Base-by-base conservation (phyloP, 2,113 vertebrate species). In the Gambusia holbrooki region DNA sequence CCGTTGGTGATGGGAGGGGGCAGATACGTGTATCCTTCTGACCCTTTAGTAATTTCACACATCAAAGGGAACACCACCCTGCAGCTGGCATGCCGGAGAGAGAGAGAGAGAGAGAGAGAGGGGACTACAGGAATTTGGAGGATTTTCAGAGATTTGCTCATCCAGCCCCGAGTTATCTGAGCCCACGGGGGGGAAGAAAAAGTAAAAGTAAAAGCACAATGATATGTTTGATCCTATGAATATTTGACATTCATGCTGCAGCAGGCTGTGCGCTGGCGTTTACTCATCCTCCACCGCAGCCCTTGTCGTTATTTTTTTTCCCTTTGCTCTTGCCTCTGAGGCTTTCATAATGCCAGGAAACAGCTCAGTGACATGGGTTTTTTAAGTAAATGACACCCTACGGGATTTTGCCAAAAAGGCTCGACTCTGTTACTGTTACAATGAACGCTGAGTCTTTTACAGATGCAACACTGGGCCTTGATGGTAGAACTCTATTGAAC, bases 201-300 rank as follows among this genome's bases (percentile, higher is more conserved):
- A 87, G 84, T 87, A 74, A 88, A 89, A 91, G 86, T 87, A 89
- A 90, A 91, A 92, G 85, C 85, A 88, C 87, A 88, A 88, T 92
- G 89, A 93, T 92, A 92, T 93, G 93, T 94, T 92, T 93, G 89
- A 92, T 93, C 89, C 89, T 75, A 80, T 90, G 90, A 92, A 93
- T 93, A 92, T 93, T 93, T 94, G 92, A 93, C 90, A 92, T 93
- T 92, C 88, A 90, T 86, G 87, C 87, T 70, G 83, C 88, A 87
- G 80, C 70, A 58, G 85, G 84, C 80, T 87, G 51, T 63, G 62
- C 51, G 71, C 79, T 72, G 82, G 62, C 79, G 45, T 84, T 77
- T 67, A 67, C 82, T 90, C 78, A 73, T 74, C 80, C 83, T 84
- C 68, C 71, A 37, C 79, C 70, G 15, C 63, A 54, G 32, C 62